Evolutionary conservation across 2,797 vertebrate genomes (phyloP).

Genomic region (Arrhamphus sclerolepis): DNA sequence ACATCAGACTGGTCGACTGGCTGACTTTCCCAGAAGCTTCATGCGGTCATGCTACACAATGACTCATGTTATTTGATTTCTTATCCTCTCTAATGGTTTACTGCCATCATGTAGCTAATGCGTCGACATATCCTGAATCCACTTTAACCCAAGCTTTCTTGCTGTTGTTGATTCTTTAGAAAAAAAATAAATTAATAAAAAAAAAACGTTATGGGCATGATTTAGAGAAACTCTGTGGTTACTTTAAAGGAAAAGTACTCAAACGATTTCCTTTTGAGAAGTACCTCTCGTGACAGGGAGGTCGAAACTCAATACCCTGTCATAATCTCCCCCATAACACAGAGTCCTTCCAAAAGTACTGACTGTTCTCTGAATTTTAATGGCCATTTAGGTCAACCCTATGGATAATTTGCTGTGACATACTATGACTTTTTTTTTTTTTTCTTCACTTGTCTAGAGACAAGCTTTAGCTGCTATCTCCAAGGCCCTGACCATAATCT

Average conservation of each 20-base stretch:
- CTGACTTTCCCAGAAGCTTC: conserved; percentile 59
- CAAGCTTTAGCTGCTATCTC: conserved; percentile 20
- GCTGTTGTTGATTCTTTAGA: conserved; percentile 19
- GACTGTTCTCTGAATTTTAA: conserved; percentile 21
- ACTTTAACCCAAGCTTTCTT: conserved; percentile 34
- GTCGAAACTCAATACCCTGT: conserved; percentile 31
- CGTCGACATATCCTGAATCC: conserved; percentile 35
- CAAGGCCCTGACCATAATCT: no score
- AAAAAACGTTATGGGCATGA: conserved; percentile 5
- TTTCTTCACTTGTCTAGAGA: conserved; percentile 14
- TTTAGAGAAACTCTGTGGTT: conserved; percentile 16
- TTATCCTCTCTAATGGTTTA: conserved; percentile 34
- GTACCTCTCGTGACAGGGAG: conserved; percentile 16
- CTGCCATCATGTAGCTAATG: conserved; percentile 56
- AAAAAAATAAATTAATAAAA: no score
- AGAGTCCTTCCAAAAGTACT: conserved; percentile 30
- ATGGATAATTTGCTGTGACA: conserved; percentile 38
- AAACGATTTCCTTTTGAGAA: conserved; percentile 13
- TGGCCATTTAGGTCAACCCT: conserved; percentile 23
- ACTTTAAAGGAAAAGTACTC: conserved; percentile 5
- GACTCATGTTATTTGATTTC: conserved; percentile 65
- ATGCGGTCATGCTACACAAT: conserved; percentile 56
- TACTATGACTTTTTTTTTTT: conserved; percentile 24
- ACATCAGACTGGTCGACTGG: conserved; percentile 60
- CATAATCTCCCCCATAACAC: conserved; percentile 22